phyloP scores from a whole-genome alignment of 2,797 vertebrate species.

The Orientallactaga sibirica region DNA sequence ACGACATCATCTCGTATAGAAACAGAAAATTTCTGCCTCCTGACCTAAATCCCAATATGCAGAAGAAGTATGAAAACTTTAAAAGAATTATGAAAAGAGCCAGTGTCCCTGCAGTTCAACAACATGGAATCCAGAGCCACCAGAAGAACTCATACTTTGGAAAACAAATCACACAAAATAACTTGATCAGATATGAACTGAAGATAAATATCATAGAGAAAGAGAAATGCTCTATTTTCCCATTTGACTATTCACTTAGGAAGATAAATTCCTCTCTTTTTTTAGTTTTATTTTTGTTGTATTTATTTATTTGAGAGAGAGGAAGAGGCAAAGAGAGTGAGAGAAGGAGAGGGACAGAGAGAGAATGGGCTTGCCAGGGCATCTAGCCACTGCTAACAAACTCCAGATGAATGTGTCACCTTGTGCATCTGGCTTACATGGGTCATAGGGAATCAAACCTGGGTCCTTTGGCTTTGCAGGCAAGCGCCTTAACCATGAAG shows the following conservation, averaged over 20 bases:
- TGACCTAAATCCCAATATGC: slow-evolving; percentile 33
- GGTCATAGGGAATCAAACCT: too few relatives aligned
- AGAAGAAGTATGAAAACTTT: slow-evolving; percentile 46
- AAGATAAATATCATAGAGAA: slow-evolving; percentile 39
- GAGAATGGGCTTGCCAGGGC: too few relatives aligned
- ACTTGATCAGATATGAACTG: not conserved
- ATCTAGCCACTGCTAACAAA: too few relatives aligned
- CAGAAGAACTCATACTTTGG: not conserved
- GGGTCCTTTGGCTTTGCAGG: too few relatives aligned
- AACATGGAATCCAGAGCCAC: not conserved
- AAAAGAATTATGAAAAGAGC: slow-evolving; percentile 32
- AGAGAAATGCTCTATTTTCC: not conserved
- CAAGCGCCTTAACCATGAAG: too few relatives aligned
- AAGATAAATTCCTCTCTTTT: slow-evolving; percentile 20
- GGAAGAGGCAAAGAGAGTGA: too few relatives aligned
- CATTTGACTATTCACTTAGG: not conserved
- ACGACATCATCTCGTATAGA: slow-evolving; percentile 57
- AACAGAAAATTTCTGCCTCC: slow-evolving; percentile 39
- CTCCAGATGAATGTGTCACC: too few relatives aligned
- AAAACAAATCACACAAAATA: slow-evolving; percentile 46
- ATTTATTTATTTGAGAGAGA: too few relatives aligned
- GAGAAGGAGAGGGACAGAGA: too few relatives aligned
- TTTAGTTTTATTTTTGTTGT: too few relatives aligned
- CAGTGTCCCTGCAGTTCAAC: not conserved
- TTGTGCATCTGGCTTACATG: too few relatives aligned